Base-by-base conservation (phyloP, 2,797 vertebrate species). In the Brotula barbata region DNA sequence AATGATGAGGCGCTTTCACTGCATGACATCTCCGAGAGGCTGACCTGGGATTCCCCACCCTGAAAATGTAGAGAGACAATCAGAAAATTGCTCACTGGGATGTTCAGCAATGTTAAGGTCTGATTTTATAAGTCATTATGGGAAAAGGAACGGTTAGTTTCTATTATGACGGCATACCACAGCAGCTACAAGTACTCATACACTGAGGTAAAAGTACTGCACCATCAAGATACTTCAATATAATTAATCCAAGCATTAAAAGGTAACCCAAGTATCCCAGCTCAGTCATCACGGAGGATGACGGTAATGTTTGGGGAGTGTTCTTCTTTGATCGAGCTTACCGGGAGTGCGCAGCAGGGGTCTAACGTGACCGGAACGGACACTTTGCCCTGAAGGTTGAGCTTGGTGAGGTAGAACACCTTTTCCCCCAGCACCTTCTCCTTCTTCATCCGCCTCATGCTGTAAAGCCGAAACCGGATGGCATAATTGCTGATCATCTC, bases 401-500 rank as follows among this genome's bases (percentile, higher is more conserved):
- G 90, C 90, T 99, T 98, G 77, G 96, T 98, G 90, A 99, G 93
- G 90, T 96, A 96, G 91, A 98, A 97, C 77, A 97, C 89, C 91
- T 98, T 98, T 82, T 99, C 96, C 76, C 96, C 97, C 25, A 98
- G 93, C 88, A 94, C 90, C 88, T 94, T 97, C 88, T 99, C 96
- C 67, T 95, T 99, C 86, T 98, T 99, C 93, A 97, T 92, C 44
- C 95, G 93, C 22, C 94, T 91, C 71, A 98, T 87, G 7, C 95
- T 96, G 74, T 98, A 99, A 13, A 99, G 94, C 73, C 96, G 92
- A 71, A 99, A 97, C 11, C 96, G 92, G 63, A 99, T 82, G 15
- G 95, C 94, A 0, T 97, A 97, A 80, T 98, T 98, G 76, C 94
- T 91, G 80, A 99, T 97, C 94, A 96, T 97, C 88, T 99, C 96